Percentiles rank a stretch among this genome's conserved stretches.
Evolutionary conservation across 2,797 vertebrate genomes (phyloP).

Genomic region (Anableps anableps): DNA sequence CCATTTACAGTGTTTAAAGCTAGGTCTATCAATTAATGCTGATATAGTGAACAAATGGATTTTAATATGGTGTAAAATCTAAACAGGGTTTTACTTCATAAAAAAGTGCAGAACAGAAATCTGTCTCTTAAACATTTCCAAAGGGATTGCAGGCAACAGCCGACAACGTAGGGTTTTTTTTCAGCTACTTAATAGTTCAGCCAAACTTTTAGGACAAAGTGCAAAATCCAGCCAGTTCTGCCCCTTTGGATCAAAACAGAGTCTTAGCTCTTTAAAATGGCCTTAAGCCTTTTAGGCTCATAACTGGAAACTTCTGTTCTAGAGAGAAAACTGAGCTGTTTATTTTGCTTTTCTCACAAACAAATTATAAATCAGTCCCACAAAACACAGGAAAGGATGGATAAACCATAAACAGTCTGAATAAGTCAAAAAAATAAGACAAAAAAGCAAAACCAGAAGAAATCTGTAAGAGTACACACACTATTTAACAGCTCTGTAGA

Average conservation of each 20-base stretch:
- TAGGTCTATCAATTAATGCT: background rate
- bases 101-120: background rate
- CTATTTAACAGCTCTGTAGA: too few species aligned
- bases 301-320: background rate
- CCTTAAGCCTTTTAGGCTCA: background rate
- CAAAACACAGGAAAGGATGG: background rate
- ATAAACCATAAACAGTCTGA: background rate
- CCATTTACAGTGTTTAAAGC: background rate
- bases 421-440: background rate
- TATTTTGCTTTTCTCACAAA: background rate
- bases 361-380: background rate
- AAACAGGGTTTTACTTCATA: background rate
- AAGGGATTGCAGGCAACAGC: background rate
- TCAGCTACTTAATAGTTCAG: constrained; percentile 4
- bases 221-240: constrained; percentile 20
- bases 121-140: background rate
- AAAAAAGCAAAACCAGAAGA: background rate
- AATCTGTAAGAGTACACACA: background rate
- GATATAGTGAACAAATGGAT: background rate
- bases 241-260: background rate
- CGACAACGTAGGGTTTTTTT: constrained; percentile 5
- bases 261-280: background rate
- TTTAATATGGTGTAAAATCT: background rate
- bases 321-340: background rate
- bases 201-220: constrained; percentile 22